Percentiles rank a stretch among this genome's conserved stretches.
Evolutionary conservation across 1,140 invertebrate genomes (phyloP).

Genomic region (Drosophila dunni): DNA sequence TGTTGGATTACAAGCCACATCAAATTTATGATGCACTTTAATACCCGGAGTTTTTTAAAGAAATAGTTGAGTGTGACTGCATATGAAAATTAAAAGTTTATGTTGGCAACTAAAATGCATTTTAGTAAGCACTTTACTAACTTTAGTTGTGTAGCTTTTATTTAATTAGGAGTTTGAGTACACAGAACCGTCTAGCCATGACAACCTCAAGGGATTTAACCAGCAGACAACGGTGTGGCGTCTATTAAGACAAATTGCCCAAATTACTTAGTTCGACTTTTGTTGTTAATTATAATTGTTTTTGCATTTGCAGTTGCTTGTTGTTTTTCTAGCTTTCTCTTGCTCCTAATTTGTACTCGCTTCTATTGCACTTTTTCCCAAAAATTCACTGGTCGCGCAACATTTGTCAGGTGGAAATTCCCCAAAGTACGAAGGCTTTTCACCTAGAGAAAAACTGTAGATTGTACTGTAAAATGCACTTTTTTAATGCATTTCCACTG

Average conservation of each 20-base stretch:
- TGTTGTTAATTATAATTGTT: slow-evolving; percentile 38
- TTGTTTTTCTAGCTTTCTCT: not conserved
- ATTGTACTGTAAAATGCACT: too few relatives aligned
- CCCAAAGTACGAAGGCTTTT: not conserved
- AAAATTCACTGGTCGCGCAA: not conserved
- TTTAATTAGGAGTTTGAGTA: not conserved
- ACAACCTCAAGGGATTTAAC: slow-evolving; percentile 3
- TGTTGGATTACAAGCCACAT: not conserved
- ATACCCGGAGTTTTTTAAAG: too few relatives aligned
- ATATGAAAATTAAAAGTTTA: too few relatives aligned
- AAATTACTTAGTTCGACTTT: slow-evolving; percentile 30
- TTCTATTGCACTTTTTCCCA: slow-evolving; percentile 1
- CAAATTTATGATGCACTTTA: not conserved
- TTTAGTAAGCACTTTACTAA: too few relatives aligned
- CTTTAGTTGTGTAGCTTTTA: not conserved
- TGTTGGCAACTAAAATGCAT: too few relatives aligned
- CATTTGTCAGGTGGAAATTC: slow-evolving; percentile 40
- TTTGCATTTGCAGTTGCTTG: slow-evolving; percentile 16
- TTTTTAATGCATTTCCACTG: too few relatives aligned
- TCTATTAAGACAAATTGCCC: slow-evolving; percentile 25
- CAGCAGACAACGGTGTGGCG: not conserved
- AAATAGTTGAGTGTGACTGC: too few relatives aligned
- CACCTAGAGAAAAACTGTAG: not conserved
- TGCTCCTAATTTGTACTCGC: not conserved
- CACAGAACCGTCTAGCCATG: not conserved